Conservation (phyloP, 2,113 vertebrate genomes). For the Camelus bactrianus region DNA sequence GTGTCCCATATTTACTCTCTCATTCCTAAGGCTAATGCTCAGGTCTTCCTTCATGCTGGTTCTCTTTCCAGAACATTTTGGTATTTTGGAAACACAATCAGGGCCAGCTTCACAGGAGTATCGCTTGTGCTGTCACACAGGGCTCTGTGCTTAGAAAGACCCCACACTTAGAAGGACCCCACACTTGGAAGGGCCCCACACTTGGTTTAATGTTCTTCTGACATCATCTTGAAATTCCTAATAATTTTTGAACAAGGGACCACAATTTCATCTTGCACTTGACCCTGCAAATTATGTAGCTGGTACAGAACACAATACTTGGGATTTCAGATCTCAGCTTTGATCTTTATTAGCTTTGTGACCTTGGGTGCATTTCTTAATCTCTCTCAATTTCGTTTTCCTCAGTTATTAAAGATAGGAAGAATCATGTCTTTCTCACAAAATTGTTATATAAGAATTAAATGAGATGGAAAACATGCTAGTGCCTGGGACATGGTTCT, state of each 20-base stretch:
- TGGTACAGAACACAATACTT: neutral
- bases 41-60: neutral
- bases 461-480: neutral
- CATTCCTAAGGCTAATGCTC: neutral
- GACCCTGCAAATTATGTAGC: neutral
- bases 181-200: neutral
- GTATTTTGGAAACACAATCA: neutral
- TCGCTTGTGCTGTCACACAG: neutral
- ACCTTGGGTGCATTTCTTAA: neutral
- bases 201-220: neutral
- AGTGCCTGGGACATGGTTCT: neutral
- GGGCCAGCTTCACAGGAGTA: neutral
- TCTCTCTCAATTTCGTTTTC: neutral
- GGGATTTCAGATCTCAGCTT: neutral
- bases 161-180: neutral
- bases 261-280: neutral
- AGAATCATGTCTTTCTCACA: neutral
- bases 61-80: neutral
- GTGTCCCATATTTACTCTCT: neutral
- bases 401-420: neutral
- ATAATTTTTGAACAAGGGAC: neutral
- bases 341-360: neutral
- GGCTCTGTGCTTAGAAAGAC: neutral
- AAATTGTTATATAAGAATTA: slow-evolving; percentile 10
- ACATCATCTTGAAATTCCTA: neutral